These are phyloP conservation scores for Apodemia hepburni DNA, from an alignment of 2,888 invertebrate genomes.

Conservation along the genomic window DNA sequence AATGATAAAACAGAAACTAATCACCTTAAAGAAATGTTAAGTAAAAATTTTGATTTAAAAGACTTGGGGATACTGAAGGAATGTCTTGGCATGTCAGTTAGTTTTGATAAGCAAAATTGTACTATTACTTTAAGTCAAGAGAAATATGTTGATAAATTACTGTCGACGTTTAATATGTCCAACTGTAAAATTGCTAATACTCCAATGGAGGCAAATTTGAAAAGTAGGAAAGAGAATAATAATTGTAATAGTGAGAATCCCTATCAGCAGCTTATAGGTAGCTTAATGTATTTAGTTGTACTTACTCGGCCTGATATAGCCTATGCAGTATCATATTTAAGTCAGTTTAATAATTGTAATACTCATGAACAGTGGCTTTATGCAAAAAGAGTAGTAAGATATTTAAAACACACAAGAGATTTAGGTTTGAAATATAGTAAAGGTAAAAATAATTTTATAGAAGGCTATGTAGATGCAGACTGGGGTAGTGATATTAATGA, in stretches of 20 bases:
- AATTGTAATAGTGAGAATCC: background rate
- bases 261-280: slow-evolving; percentile 2
- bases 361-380: background rate
- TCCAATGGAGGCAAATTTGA: slow-evolving; percentile 5
- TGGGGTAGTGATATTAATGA: slow-evolving; percentile 33
- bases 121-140: slow-evolving; percentile 1
- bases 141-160: background rate
- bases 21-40: background rate
- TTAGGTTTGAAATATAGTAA: slow-evolving; percentile 29
- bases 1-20: slow-evolving; percentile 3
- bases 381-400: slow-evolving; percentile 36
- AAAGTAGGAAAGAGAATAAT: slow-evolving; percentile 4
- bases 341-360: slow-evolving; percentile 23
- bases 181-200: slow-evolving; percentile 1
- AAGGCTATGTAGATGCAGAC: slow-evolving; percentile 36
- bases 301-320: background rate
- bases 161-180: background rate
- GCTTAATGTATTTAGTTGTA: slow-evolving; percentile 1
- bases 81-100: background rate
- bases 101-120: background rate
- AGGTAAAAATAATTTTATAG: slow-evolving; percentile 20
- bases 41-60: background rate
- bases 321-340: slow-evolving; percentile 4
- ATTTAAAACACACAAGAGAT: slow-evolving; percentile 32
- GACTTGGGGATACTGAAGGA: background rate